A percentile compares a stretch with the other conserved stretches of the same genome.
Conservation (phyloP, 2,888 invertebrate species). For the Pharmacophagus antenor region DNA sequence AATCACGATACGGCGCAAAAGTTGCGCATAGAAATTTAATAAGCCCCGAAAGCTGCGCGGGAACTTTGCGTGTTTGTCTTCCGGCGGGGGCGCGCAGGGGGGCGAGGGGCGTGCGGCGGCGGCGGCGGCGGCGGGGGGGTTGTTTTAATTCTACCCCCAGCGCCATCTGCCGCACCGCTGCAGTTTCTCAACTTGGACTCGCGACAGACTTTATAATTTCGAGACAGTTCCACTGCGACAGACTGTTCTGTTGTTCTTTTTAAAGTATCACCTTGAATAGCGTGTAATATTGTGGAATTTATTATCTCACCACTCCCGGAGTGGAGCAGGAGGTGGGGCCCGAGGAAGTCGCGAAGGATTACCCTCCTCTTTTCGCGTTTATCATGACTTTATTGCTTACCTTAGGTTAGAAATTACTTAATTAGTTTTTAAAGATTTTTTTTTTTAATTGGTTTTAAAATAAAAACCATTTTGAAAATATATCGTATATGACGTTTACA, state of each 20-base stretch:
- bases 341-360: neutral
- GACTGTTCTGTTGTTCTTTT: conserved; percentile 31
- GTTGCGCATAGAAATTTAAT: conserved; percentile 56
- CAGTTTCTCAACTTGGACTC: conserved; percentile 50
- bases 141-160: conserved; percentile 50
- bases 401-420: no score
- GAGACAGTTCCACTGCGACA: conserved; percentile 36
- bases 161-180: conserved; percentile 55
- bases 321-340: neutral
- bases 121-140: conserved; percentile 33
- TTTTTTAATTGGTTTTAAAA: no score
- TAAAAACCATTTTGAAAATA: no score
- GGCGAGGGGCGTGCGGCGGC: conserved; percentile 19
- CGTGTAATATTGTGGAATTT: conserved; percentile 23
- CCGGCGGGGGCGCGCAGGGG: conserved; percentile 40
- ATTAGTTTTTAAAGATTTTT: no score
- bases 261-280: conserved; percentile 28
- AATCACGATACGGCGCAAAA: conserved; percentile 35
- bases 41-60: conserved; percentile 54
- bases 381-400: no score
- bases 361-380: no score
- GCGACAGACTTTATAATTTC: conserved; percentile 56
- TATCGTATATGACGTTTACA: no score
- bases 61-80: conserved; percentile 61
- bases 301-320: conserved; percentile 9